phyloP scores from a whole-genome alignment of 2,888 invertebrate genomes.

The Trissolcus japonicus region DNA sequence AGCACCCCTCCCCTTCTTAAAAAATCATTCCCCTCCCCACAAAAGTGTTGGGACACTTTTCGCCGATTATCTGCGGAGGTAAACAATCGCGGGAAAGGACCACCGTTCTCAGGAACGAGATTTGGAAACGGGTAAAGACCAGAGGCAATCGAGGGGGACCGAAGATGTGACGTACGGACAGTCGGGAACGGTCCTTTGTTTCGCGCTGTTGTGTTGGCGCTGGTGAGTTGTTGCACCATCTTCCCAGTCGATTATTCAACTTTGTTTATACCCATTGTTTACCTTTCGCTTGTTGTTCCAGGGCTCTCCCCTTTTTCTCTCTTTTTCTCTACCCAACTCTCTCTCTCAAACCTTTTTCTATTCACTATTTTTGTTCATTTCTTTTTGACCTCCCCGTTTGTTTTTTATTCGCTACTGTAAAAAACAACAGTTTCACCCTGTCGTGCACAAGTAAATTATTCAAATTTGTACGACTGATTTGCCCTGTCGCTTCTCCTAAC shows the following conservation, averaged over 20 bases:
- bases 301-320: not conserved
- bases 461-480: no score
- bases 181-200: constrained; percentile 1
- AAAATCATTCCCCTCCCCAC: not conserved
- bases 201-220: constrained; percentile 1
- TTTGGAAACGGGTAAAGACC: not conserved
- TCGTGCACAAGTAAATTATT: no score
- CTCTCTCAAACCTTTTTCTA: not conserved
- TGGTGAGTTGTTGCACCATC: constrained; percentile 10
- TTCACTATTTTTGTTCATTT: no score
- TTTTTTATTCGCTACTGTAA: not conserved
- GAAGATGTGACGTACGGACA: constrained; percentile 11
- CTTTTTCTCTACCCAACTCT: not conserved
- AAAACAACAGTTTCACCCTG: no score
- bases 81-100: not conserved
- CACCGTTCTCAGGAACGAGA: not conserved
- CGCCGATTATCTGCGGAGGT: no score
- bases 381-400: no score
- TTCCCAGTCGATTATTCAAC: not conserved
- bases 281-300: not conserved
- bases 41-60: not conserved
- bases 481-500: no score
- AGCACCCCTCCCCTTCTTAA: not conserved
- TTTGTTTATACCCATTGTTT: constrained; percentile 11
- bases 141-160: not conserved